Base-by-base conservation (phyloP, 2,888 invertebrate genomes). In the Nezara viridula region DNA sequence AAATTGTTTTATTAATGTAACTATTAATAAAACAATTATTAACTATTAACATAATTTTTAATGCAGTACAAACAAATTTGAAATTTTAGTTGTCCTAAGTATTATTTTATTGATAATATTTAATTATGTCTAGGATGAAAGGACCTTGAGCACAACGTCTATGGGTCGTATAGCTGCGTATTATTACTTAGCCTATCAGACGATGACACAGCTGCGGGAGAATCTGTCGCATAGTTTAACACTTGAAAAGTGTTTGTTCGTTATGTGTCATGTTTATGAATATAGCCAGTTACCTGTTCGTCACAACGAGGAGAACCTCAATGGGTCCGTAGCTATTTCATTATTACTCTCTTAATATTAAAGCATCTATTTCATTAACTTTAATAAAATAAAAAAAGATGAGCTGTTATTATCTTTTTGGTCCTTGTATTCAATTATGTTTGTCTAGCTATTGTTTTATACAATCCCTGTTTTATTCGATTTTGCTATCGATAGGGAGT, bases 241-340 rank as follows among this genome's bases (percentile, higher is more conserved):
- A 44, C 93, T 96, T 0, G 95, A 96, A 89, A 95, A 97, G 32
- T 93, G 98, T 89, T 93, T 99, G 77, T 93, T 95, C 55, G 94
- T 97, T 10, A 94, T 99, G 92, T 95, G 97, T 50, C 96, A 98
- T 92, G 96, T 96, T 1, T 95, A 97, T 91, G 99, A 99, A 92
- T 97, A 98, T 92, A 95, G 96, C 90, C 96, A 98, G 91, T 94
- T 99, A 91, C 99, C 99, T 0, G 99, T 99, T 3, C 94, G 99
- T 88, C 99, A 99, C 92, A 99, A 99, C 92, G 99, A 99, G 93
- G 99, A 99, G 92, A 93, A 96, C 90, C 94, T 97, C 81, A 99
- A 99, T 92, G 96, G 96, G 97, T 98, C 93, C 92, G 94, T 90
- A 85, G 6, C 24, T 55, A 24, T 77, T 77, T 40, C 10, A 77